Evolutionary conservation across 2,888 invertebrate species (phyloP).

Genomic region (Epirrhoe tristata): DNA sequence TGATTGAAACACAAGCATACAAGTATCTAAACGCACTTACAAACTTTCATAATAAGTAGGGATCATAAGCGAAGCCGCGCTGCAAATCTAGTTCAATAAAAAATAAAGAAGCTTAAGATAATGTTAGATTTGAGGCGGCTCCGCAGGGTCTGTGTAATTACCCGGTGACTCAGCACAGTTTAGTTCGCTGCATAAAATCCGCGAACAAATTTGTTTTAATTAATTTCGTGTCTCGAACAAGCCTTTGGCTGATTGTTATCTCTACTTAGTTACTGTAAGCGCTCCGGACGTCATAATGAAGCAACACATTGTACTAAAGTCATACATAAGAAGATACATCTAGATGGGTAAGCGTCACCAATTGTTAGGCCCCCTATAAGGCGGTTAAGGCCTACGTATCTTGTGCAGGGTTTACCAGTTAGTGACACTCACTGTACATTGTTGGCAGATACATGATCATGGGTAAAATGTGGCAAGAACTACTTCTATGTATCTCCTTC

Average conservation of each 20-base stretch:
- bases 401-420: too few relatives aligned
- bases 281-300: slow-evolving; percentile 80
- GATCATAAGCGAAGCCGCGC: background rate
- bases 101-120: slow-evolving; percentile 67
- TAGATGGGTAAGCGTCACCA: slow-evolving; percentile 54
- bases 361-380: too few relatives aligned
- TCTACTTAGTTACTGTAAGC: slow-evolving; percentile 82
- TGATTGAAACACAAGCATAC: too few relatives aligned
- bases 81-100: slow-evolving; percentile 9
- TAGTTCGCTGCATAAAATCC: slow-evolving; percentile 84
- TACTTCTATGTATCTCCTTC: too few relatives aligned
- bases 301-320: slow-evolving; percentile 77
- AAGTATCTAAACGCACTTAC: too few relatives aligned
- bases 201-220: slow-evolving; percentile 86
- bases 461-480: too few relatives aligned
- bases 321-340: slow-evolving; percentile 7
- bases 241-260: slow-evolving; percentile 84
- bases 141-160: slow-evolving; percentile 78
- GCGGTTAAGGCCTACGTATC: too few relatives aligned
- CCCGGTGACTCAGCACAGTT: slow-evolving; percentile 83
- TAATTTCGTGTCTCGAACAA: slow-evolving; percentile 86
- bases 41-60: background rate
- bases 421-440: too few relatives aligned
- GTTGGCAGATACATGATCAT: too few relatives aligned
- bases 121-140: slow-evolving; percentile 76